These are phyloP conservation scores for Lineus longissimus DNA, from an alignment of 1,140 invertebrate genomes.

Conservation along the genomic window DNA sequence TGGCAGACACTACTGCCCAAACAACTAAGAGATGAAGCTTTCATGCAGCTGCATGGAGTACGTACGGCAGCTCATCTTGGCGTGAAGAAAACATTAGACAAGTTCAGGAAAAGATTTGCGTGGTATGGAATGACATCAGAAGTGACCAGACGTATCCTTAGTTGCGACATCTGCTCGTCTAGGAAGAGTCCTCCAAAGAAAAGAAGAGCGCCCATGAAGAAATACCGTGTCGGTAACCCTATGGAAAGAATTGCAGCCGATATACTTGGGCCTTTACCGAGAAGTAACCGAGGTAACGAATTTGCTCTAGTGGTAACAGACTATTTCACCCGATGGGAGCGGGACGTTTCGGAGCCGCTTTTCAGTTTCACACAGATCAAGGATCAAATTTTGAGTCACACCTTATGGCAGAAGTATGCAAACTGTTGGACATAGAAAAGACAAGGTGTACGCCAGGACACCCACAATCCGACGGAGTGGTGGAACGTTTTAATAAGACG, in stretches of 20 bases:
- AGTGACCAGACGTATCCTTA: not conserved
- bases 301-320: slow-evolving; percentile 36
- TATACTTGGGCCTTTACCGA: slow-evolving; percentile 15
- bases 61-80: slow-evolving; percentile 14
- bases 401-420: slow-evolving; percentile 22
- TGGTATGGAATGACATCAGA: slow-evolving; percentile 14
- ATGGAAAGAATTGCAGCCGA: slow-evolving; percentile 19
- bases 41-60: not conserved
- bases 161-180: slow-evolving; percentile 15
- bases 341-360: slow-evolving; percentile 43
- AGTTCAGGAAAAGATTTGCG: slow-evolving; percentile 4
- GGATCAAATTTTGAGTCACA: slow-evolving; percentile 28
- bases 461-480: slow-evolving; percentile 25
- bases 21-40: not conserved
- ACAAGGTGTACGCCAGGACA: slow-evolving; percentile 19
- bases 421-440: slow-evolving; percentile 21
- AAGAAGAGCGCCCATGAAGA: not conserved
- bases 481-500: slow-evolving; percentile 22
- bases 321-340: slow-evolving; percentile 30
- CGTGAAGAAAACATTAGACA: not conserved
- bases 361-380: slow-evolving; percentile 43
- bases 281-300: slow-evolving; percentile 19
- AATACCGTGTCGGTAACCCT: slow-evolving; percentile 1
- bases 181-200: slow-evolving; percentile 12
- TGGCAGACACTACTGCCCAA: slow-evolving; percentile 9